A percentile compares a stretch with the other conserved stretches of the same genome.
phyloP scores from a whole-genome alignment of 2,888 invertebrate species.

The Anticlea derivata region DNA sequence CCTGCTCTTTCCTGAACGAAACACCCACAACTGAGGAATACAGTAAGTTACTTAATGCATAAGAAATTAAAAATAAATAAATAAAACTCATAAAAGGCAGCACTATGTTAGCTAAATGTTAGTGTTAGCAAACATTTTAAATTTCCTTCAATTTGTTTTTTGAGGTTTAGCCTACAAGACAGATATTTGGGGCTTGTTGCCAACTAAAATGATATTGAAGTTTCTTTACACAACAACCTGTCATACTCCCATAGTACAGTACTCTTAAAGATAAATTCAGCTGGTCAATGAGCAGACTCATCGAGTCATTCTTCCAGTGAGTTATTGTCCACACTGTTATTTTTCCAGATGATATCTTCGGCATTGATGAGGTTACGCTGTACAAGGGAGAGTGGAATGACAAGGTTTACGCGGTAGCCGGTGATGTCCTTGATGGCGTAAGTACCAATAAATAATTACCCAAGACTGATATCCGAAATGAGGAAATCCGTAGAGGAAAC shows the following conservation, averaged over 20 bases:
- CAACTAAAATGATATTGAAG: neutral
- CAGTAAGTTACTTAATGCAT: slow-evolving; percentile 77
- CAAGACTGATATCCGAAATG: too few species aligned
- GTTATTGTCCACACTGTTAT: slow-evolving; percentile 4
- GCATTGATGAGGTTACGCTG: slow-evolving; percentile 96
- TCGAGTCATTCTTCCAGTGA: neutral
- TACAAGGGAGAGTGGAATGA: slow-evolving; percentile 95
- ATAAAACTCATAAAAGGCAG: too few species aligned
- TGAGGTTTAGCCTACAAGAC: too few species aligned
- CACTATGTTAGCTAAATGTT: too few species aligned
- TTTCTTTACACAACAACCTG: neutral
- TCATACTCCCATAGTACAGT: neutral
- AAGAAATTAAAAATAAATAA: too few species aligned
- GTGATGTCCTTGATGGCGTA: slow-evolving; percentile 97
- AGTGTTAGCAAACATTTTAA: too few species aligned
- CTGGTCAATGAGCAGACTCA: too few species aligned
- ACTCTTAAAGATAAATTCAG: too few species aligned
- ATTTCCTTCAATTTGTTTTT: too few species aligned
- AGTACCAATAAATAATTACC: slow-evolving; percentile 54
- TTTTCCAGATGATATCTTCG: slow-evolving; percentile 92
- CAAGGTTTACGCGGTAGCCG: slow-evolving; percentile 94
- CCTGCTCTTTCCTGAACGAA: slow-evolving; percentile 91
- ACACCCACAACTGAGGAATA: slow-evolving; percentile 88
- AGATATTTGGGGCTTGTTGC: too few species aligned
- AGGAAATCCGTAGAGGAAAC: too few species aligned